These are phyloP conservation scores for Ophraella communa DNA, from an alignment of 2,888 invertebrate species.

Conservation along the genomic window DNA sequence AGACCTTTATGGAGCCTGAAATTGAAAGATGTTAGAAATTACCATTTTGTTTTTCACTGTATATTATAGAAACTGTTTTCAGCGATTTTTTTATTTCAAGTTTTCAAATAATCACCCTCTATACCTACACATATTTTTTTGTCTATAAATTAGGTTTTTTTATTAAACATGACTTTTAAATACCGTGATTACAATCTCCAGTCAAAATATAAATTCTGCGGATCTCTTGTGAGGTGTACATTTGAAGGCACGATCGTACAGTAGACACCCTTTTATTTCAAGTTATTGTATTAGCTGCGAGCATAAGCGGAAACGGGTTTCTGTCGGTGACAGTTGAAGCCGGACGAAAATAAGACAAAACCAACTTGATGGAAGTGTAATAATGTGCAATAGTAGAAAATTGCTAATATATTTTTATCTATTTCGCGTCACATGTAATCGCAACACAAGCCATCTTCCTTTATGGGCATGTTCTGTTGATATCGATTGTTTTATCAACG, in stretches of 20 bases:
- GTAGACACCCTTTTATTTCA: not conserved
- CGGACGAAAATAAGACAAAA: not conserved
- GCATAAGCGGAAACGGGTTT: not conserved
- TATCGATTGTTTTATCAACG: conserved; percentile 3
- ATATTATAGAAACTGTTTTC: too few relatives aligned
- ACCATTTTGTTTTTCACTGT: too few relatives aligned
- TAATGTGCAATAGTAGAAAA: not conserved
- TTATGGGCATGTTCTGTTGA: not conserved
- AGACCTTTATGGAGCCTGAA: too few relatives aligned
- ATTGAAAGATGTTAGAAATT: too few relatives aligned
- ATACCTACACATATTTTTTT: too few relatives aligned
- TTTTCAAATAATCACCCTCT: too few relatives aligned
- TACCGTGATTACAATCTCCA: too few relatives aligned
- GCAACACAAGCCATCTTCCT: not conserved
- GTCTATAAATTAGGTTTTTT: too few relatives aligned
- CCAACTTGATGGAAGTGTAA: not conserved
- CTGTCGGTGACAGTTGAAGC: not conserved
- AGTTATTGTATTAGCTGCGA: not conserved
- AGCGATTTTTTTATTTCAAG: too few relatives aligned
- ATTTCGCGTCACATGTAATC: not conserved
- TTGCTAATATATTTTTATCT: not conserved
- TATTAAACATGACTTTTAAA: too few relatives aligned
- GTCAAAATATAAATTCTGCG: too few relatives aligned
- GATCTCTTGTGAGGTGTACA: too few relatives aligned
- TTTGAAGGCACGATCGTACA: not conserved